Conservation (phyloP, 2,797 vertebrate genomes). For the Mastacembelus armatus region DNA sequence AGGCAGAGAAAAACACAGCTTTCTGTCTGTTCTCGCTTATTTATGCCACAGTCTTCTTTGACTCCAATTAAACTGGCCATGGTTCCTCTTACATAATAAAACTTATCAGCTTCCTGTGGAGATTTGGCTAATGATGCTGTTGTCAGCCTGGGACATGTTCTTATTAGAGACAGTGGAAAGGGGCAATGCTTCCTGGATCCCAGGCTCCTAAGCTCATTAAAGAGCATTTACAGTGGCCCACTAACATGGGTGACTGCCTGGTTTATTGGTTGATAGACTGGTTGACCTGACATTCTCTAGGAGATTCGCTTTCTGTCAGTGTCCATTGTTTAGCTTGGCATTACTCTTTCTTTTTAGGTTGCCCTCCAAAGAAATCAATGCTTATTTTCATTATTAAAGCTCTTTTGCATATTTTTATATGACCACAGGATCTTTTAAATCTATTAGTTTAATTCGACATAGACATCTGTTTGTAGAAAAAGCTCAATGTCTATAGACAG, state of each 20-base stretch:
- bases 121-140: slow-evolving; percentile 77
- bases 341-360: no score
- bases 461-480: no score
- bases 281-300: slow-evolving; percentile 31
- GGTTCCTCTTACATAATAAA: slow-evolving; percentile 66
- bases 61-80: slow-evolving; percentile 68
- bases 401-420: background rate
- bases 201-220: slow-evolving; percentile 72
- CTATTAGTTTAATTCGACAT: no score
- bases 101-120: slow-evolving; percentile 68
- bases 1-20: slow-evolving; percentile 57
- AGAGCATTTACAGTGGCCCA: slow-evolving; percentile 57
- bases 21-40: slow-evolving; percentile 5
- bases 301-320: slow-evolving; percentile 23
- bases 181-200: slow-evolving; percentile 54
- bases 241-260: slow-evolving; percentile 52
- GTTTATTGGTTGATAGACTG: slow-evolving; percentile 44
- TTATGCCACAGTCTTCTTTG: slow-evolving; percentile 44
- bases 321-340: slow-evolving; percentile 29
- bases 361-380: background rate
- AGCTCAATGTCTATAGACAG: no score
- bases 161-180: slow-evolving; percentile 73
- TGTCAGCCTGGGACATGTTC: slow-evolving; percentile 64
- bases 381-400: background rate
- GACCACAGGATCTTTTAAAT: no score